Evolutionary conservation across 2,797 vertebrate genomes (phyloP).

Genomic region (Rhynchotus rufescens): DNA sequence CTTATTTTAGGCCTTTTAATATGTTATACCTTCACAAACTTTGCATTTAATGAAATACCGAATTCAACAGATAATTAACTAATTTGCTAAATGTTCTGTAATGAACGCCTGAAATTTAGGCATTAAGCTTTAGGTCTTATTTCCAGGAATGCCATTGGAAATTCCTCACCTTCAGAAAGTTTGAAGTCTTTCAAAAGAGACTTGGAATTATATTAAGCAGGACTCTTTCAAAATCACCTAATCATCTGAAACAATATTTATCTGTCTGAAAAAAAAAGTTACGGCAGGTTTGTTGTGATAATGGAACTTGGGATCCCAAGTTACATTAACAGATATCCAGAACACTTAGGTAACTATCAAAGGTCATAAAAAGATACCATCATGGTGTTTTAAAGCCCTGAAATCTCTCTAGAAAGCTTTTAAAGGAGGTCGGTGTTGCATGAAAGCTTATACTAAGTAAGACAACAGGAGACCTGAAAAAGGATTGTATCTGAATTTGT

Average conservation of each 20-base stretch:
- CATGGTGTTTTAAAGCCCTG: fast-evolving
- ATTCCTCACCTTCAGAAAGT: not conserved
- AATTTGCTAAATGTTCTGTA: not conserved
- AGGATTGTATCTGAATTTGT: not conserved
- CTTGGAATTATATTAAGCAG: not conserved
- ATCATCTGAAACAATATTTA: not conserved
- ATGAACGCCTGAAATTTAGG: not conserved
- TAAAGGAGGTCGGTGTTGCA: not conserved
- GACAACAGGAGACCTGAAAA: not conserved
- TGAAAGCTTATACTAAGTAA: not conserved
- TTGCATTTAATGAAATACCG: not conserved
- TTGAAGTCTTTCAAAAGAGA: not conserved
- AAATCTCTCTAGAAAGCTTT: not conserved
- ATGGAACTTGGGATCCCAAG: not conserved
- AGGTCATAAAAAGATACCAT: not conserved
- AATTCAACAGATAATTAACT: not conserved
- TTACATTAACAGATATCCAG: not conserved
- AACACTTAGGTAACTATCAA: not conserved
- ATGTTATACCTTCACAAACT: not conserved
- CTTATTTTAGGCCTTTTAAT: not conserved
- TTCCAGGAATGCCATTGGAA: not conserved
- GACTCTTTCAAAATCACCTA: not conserved
- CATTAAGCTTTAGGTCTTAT: not conserved
- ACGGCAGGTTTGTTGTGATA: not conserved
- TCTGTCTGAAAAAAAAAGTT: not conserved